Percentiles rank a stretch among this genome's conserved stretches.
Conservation (phyloP, 2,888 invertebrate genomes). For the Caenorhabditis drosophilae region DNA sequence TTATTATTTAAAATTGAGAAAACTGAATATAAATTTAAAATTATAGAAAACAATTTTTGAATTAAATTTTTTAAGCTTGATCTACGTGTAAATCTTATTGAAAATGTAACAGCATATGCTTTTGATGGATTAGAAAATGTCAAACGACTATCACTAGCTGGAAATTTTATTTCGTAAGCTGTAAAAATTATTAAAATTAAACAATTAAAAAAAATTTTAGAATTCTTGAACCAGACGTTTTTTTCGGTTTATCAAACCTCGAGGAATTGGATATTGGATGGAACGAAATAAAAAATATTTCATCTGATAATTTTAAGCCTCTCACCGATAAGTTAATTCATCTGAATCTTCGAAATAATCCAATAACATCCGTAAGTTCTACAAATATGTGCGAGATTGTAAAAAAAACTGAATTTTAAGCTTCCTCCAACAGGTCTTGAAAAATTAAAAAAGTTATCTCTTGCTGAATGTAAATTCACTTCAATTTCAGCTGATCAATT, state of each 20-base stretch:
- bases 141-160: slow-evolving; percentile 81
- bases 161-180: slow-evolving; percentile 59
- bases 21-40: no score
- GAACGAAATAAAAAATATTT: slow-evolving; percentile 69
- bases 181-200: not conserved
- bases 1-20: no score
- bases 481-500: slow-evolving; percentile 40
- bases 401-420: no score
- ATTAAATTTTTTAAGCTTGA: no score
- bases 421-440: slow-evolving; percentile 36
- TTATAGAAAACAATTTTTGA: no score
- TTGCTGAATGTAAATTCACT: slow-evolving; percentile 49
- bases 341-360: slow-evolving; percentile 57
- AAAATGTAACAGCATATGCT: slow-evolving; percentile 79
- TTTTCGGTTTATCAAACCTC: slow-evolving; percentile 83
- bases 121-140: slow-evolving; percentile 85
- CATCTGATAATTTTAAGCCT: slow-evolving; percentile 47
- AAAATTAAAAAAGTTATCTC: slow-evolving; percentile 39
- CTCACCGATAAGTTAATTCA: slow-evolving; percentile 38
- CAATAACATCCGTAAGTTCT: no score
- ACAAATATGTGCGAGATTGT: no score
- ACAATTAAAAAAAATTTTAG: slow-evolving; percentile 12
- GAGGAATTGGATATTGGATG: slow-evolving; percentile 83
- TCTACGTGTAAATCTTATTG: slow-evolving; percentile 83
- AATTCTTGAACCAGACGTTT: slow-evolving; percentile 79